Evolutionary conservation across 1,140 invertebrate species (phyloP), one percentile per base, ranked within the genome.

Genomic region (Eurosta solidaginis): DNA sequence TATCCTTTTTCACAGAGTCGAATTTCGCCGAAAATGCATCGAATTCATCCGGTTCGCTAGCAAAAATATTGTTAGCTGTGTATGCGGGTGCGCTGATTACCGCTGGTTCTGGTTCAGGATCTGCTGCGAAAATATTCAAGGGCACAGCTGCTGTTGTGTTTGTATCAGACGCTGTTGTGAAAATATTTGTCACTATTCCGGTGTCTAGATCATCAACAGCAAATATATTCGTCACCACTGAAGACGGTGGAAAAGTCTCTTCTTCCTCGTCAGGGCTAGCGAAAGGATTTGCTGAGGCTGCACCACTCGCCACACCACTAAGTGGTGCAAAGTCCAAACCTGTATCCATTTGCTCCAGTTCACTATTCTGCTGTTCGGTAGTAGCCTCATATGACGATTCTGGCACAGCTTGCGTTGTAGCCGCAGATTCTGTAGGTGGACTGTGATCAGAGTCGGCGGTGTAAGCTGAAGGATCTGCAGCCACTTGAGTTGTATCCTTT

Each of bases 21-120:
- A 97, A 97, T 86, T 96, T 95, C 1, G 94, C 93, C 2, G 94
- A 92, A 82, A 97, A 97, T 1, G 93, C 95, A 87, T 96, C 95
- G 78, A 95, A 95, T 20, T 92, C 91, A 79, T 94, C 93, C 2
- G 88, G 88, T 17, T 87, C 85, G 0, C 74, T 68, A 17, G 85
- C 85, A 73, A 87, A 86, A 20, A 84, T 90, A 85, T 86, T 87
- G 75, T 78, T 82, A 4, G 73, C 81, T 22, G 59, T 22, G 76
- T 84, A 82, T 42, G 79, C 79, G 22, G 80, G 59, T 44, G 78
- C 54, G 3, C 59, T 36, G 9, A 59, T 44, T 27, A 50, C n/a
- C n/a, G 78, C 73, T n/a, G 27, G 40, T n/a, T 68, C 77, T 22
- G 79, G 50, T 40, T 78, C 76, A 40, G 75, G 47, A 44, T 78